These are phyloP conservation scores for Sminthurinus aureus DNA, from an alignment of 2,888 invertebrate species.

Conservation along the genomic window DNA sequence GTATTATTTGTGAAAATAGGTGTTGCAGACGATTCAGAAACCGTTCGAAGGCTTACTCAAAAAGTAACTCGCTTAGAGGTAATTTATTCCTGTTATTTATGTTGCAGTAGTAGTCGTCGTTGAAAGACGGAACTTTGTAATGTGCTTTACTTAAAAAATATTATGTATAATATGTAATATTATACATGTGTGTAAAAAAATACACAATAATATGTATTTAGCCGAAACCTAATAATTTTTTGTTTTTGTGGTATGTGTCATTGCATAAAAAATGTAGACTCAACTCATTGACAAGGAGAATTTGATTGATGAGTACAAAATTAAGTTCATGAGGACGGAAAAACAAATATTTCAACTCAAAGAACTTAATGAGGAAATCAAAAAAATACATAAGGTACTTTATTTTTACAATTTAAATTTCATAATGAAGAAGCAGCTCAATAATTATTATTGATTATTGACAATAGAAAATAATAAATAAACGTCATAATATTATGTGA, in stretches of 20 bases:
- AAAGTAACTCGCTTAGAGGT: slow-evolving; percentile 24
- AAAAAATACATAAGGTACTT: slow-evolving; percentile 30
- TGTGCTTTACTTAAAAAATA: not conserved
- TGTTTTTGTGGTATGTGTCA: no score
- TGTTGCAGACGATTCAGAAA: slow-evolving; percentile 25
- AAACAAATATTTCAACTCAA: slow-evolving; percentile 44
- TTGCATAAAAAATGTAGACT: no score
- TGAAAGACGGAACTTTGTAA: no score
- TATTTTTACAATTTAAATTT: not conserved
- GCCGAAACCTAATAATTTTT: no score
- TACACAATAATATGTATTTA: no score
- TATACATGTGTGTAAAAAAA: no score
- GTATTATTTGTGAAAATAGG: not conserved
- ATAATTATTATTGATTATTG: no score
- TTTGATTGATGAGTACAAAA: slow-evolving; percentile 45
- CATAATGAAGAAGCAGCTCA: not conserved
- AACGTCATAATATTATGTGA: no score
- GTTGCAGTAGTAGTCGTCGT: not conserved
- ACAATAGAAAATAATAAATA: no score
- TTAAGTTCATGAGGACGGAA: slow-evolving; percentile 48
- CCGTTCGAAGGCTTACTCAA: slow-evolving; percentile 14
- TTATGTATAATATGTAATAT: not conserved
- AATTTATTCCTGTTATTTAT: not conserved
- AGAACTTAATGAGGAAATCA: slow-evolving; percentile 32
- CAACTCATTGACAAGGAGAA: slow-evolving; percentile 50